A percentile compares a stretch with the other conserved stretches of the same genome.
phyloP scores from a whole-genome alignment of 1,140 invertebrate species.

The Alviniconcha marisindica region DNA sequence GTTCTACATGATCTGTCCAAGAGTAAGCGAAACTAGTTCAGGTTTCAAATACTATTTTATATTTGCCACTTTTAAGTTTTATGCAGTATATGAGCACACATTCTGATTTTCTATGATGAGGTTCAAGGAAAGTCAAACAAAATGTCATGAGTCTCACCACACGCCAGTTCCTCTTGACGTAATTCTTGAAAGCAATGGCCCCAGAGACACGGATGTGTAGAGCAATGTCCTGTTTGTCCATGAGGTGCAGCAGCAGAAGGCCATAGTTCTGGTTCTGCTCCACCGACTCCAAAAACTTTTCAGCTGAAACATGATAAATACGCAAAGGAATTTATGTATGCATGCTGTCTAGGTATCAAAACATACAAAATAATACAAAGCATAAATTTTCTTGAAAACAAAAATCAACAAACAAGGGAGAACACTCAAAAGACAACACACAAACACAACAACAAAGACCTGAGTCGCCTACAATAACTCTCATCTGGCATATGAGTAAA shows the following conservation, averaged over 20 bases:
- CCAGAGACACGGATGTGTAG: constrained; percentile 89
- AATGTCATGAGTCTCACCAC: constrained; percentile 81
- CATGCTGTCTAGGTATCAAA: neutral
- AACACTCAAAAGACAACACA: too few species aligned
- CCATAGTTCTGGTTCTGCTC: constrained; percentile 95
- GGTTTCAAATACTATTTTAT: too few species aligned
- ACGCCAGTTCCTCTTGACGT: constrained; percentile 96
- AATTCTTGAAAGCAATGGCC: constrained; percentile 97
- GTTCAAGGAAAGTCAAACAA: too few species aligned
- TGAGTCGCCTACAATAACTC: too few species aligned
- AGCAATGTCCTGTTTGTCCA: constrained; percentile 87
- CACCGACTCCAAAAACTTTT: constrained; percentile 93
- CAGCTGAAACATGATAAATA: constrained; percentile 80
- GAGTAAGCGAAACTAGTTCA: too few species aligned
- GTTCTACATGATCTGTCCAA: too few species aligned
- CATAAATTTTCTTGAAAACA: neutral
- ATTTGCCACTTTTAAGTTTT: too few species aligned
- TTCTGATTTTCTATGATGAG: too few species aligned
- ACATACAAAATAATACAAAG: too few species aligned
- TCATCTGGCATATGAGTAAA: too few species aligned
- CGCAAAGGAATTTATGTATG: neutral
- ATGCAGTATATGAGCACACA: too few species aligned
- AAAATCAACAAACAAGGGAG: neutral
- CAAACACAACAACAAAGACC: too few species aligned
- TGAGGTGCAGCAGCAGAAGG: constrained; percentile 88